Conservation (phyloP, 2,113 vertebrate species). For the Saimiri boliviensis region DNA sequence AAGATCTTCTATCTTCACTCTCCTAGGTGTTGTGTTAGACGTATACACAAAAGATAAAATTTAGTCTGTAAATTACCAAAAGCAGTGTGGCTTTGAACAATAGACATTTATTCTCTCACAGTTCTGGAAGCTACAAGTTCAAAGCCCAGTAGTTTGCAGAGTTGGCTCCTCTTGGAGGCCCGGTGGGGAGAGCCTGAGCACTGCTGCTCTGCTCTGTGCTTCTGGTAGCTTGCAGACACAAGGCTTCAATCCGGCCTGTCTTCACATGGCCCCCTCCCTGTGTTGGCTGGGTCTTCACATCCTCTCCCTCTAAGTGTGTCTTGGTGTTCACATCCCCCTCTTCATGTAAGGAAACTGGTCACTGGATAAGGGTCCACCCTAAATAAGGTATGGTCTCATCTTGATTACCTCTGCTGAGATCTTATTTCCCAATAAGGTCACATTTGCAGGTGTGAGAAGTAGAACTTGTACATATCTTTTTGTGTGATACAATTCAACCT, state of each 20-base stretch:
- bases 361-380: neutral
- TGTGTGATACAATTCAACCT: neutral
- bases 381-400: neutral
- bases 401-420: neutral
- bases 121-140: neutral
- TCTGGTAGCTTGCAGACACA: too few relatives aligned
- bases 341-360: neutral
- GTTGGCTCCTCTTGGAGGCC: neutral
- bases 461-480: neutral
- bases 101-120: neutral
- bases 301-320: neutral
- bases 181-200: neutral
- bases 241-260: neutral
- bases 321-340: neutral
- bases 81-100: neutral
- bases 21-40: neutral
- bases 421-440: neutral
- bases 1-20: neutral
- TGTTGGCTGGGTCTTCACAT: neutral
- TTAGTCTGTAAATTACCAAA: neutral
- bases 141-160: neutral
- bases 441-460: too few relatives aligned
- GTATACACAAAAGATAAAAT: neutral
- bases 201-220: neutral
- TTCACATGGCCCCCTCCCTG: fast-evolving